A percentile compares a stretch with the other conserved stretches of the same genome.
Evolutionary conservation across 2,797 vertebrate genomes (phyloP).

Genomic region (Meriones psammophilus): DNA sequence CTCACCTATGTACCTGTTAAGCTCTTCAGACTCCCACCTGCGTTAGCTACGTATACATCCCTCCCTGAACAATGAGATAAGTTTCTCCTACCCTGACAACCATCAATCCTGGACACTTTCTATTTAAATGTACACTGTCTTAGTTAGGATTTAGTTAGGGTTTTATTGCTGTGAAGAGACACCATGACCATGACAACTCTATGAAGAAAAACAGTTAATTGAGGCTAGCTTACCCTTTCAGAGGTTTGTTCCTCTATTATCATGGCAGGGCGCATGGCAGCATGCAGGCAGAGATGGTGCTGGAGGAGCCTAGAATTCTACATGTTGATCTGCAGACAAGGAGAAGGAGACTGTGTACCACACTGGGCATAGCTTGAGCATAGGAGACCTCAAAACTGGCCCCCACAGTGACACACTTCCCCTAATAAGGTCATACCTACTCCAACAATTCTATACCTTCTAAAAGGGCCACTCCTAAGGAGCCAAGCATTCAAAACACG

Average conservation of each 20-base stretch:
- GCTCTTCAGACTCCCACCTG: not conserved
- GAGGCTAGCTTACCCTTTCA: not conserved
- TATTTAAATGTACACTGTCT: not conserved
- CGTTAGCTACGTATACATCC: not conserved
- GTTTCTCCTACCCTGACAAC: not conserved
- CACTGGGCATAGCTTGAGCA: not conserved
- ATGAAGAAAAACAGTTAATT: not conserved
- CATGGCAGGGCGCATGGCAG: not conserved
- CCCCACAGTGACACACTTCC: not conserved
- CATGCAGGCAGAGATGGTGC: not conserved
- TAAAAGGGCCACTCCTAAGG: not conserved
- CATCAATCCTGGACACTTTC: not conserved
- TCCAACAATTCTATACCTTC: not conserved
- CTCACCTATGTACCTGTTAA: not conserved
- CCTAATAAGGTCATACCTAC: not conserved
- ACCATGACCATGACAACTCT: not conserved
- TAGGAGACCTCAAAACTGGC: not conserved
- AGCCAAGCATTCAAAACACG: not conserved
- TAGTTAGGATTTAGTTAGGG: no score
- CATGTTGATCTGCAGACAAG: not conserved
- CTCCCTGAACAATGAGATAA: no score
- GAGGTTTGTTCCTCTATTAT: not conserved
- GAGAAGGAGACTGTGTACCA: not conserved
- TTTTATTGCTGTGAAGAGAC: not conserved
- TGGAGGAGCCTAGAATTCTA: not conserved